Evolutionary conservation across 2,113 vertebrate genomes (phyloP), one percentile per base, ranked within the genome.

Genomic region (Uria lomvia): DNA sequence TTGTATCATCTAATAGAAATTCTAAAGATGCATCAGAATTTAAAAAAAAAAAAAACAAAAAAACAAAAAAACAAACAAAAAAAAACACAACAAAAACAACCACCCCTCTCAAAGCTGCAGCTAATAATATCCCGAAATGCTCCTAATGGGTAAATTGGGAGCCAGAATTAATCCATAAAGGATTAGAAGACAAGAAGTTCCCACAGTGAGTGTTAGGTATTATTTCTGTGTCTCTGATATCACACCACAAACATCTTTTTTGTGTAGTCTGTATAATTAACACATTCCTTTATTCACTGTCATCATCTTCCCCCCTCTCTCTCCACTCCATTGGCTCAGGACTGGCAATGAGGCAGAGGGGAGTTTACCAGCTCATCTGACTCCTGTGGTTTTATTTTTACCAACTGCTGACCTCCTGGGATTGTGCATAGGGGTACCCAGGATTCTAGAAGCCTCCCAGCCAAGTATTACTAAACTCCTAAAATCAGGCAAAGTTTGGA

Each of bases 331-430:
- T 15, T 11, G 34, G 29, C 34, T 66, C 3, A 21, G 55, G 68
- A 20, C 0, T 67, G 59, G 12, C 32, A 36, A 0, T 12, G 42
- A 65, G 43, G 55, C 55, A 74, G 55, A 83, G 21, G 0, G 0
- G 42, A 47, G 17, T 40, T 45, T 26, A 53, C 56, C 27, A 65
- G 32, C 56, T 75, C 42, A 1, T 26, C n/a, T 38, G 45, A 27
- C 19, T 67, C 22, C 47, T 53, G 36, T 9, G 67, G 12, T 32
- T 27, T 67, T 1, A 1, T 5, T 6, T 11, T 71, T 66, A 16
- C 8, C 21, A 56, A 1, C 27, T 34, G 38, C 47, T 81, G 66
- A 55, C 20, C 56, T 67, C 34, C 72, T 58, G 62, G 75, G 8
- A 42, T 32, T 70, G n/a, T 55, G 55, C 5, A 5, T 17, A 30